Evolutionary conservation across 2,888 invertebrate species (phyloP).

Genomic region (Lysandra bellargus): DNA sequence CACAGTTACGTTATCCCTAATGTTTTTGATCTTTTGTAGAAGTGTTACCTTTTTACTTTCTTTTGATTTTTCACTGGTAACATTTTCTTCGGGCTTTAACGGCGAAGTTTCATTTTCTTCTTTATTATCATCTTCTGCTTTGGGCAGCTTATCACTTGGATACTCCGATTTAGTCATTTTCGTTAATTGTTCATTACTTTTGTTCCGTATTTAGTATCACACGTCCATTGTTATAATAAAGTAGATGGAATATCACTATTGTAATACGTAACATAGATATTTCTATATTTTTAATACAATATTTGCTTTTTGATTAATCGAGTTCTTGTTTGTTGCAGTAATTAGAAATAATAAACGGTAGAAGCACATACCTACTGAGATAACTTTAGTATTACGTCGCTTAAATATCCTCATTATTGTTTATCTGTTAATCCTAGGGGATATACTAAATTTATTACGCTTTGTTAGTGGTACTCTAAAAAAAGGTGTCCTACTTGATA

Average conservation of each 20-base stretch:
- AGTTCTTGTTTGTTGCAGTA: conserved; percentile 10
- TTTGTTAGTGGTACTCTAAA: neutral
- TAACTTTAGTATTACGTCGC: neutral
- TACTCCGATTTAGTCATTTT: conserved; percentile 38
- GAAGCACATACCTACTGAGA: neutral
- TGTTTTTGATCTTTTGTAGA: conserved; percentile 58
- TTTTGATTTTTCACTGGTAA: conserved; percentile 39
- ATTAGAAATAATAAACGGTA: neutral
- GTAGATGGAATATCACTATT: neutral
- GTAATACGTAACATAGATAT: neutral
- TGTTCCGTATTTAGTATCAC: neutral
- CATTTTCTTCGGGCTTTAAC: conserved; percentile 49
- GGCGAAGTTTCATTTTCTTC: conserved; percentile 55
- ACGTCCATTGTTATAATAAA: conserved; percentile 19
- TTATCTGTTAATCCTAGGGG: neutral
- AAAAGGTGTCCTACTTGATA: neutral
- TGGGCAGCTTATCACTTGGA: conserved; percentile 40
- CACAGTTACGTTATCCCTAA: conserved; percentile 82
- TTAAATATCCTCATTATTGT: neutral
- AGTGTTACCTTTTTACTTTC: conserved; percentile 49
- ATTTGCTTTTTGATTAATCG: conserved; percentile 22
- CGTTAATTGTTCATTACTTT: conserved; percentile 2
- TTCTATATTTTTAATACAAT: conserved; percentile 21
- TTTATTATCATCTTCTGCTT: conserved; percentile 46
- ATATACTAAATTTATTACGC: neutral